A percentile compares a stretch with the other conserved stretches of the same genome.
Conservation (phyloP, 2,888 invertebrate genomes). For the Dynastes grantii region DNA sequence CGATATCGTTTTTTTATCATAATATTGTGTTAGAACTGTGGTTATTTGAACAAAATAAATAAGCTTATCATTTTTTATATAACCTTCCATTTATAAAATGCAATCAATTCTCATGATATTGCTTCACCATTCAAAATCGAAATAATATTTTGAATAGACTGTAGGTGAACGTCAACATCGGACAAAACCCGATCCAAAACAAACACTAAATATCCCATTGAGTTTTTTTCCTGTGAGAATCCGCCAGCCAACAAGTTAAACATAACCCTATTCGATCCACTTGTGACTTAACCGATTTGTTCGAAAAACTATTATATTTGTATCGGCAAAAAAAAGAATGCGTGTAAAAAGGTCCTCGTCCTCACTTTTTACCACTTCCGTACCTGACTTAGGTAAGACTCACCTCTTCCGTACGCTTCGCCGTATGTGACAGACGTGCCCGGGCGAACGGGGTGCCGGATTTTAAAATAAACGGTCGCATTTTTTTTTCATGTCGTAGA, state of each 20-base stretch:
- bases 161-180: slow-evolving; percentile 30
- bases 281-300: slow-evolving; percentile 69
- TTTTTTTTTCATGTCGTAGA: slow-evolving; percentile 43
- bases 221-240: slow-evolving; percentile 48
- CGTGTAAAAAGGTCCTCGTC: slow-evolving; percentile 56
- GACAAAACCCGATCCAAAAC: slow-evolving; percentile 47
- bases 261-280: slow-evolving; percentile 65
- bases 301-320: slow-evolving; percentile 67
- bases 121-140: too few species aligned
- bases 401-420: not conserved
- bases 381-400: slow-evolving; percentile 49
- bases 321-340: slow-evolving; percentile 60
- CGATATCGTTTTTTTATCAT: too few species aligned
- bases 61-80: too few species aligned
- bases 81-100: too few species aligned
- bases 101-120: not conserved
- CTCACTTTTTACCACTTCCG: slow-evolving; percentile 59
- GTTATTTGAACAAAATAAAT: too few species aligned
- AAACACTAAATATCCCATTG: slow-evolving; percentile 48
- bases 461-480: slow-evolving; percentile 44
- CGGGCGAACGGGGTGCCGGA: not conserved
- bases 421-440: not conserved
- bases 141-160: slow-evolving; percentile 20
- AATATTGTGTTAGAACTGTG: too few species aligned
- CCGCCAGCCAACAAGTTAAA: slow-evolving; percentile 59